Percentiles rank a stretch among this genome's conserved stretches.
These are phyloP conservation scores for Tenebrio molitor DNA, from an alignment of 1,140 invertebrate species.

Conservation along the genomic window DNA sequence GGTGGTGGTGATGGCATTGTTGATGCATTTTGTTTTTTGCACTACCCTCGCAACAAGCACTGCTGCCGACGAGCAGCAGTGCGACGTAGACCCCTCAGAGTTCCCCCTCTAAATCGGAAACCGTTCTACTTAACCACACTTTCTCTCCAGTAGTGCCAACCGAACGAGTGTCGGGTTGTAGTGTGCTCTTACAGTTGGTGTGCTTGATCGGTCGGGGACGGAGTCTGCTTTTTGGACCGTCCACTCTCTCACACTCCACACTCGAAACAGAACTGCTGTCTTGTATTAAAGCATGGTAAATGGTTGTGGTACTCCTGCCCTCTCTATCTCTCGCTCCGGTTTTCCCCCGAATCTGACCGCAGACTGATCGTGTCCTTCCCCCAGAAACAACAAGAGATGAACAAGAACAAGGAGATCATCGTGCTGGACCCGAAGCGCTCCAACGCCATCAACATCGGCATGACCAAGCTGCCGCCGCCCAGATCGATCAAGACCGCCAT, in stretches of 20 bases:
- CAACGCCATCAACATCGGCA: constrained; percentile 99
- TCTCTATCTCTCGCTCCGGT: neutral
- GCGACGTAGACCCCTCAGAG: neutral
- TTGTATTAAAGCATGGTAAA: constrained; percentile 35
- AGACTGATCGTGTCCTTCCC: constrained; percentile 44
- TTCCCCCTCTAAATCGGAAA: neutral
- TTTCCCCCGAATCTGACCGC: neutral
- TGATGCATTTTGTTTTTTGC: constrained; percentile 52
- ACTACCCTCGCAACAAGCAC: constrained; percentile 24
- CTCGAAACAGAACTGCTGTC: neutral
- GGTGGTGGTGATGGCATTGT: constrained; percentile 57
- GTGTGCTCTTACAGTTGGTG: neutral
- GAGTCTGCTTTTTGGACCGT: constrained; percentile 17
- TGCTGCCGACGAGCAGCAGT: neutral
- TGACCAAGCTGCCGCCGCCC: constrained; percentile 98
- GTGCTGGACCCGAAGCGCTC: constrained; percentile 98
- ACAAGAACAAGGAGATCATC: constrained; percentile 95
- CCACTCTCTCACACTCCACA: neutral
- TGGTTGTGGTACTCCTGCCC: constrained; percentile 13
- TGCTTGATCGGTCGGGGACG: constrained; percentile 1
- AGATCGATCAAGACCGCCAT: constrained; percentile 98
- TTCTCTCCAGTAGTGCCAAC: neutral
- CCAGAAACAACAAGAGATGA: constrained; percentile 93
- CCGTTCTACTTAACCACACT: neutral
- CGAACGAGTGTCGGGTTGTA: neutral